A percentile compares a stretch with the other conserved stretches of the same genome.
Evolutionary conservation across 2,797 vertebrate genomes (phyloP).

Genomic region (Gambelia wislizenii): DNA sequence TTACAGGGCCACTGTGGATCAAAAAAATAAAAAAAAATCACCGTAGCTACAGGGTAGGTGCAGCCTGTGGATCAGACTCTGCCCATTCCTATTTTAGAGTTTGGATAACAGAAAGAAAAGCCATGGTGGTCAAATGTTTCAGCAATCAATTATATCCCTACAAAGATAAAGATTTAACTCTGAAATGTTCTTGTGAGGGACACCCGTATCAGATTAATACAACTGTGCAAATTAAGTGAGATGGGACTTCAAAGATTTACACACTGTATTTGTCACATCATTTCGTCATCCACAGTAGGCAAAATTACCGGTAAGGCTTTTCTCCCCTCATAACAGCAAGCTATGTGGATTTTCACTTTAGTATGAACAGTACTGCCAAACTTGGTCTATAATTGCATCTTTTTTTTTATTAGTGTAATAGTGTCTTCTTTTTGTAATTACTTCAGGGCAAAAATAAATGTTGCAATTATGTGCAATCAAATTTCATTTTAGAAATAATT

Average conservation of each 20-base stretch:
- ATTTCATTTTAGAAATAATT: slow-evolving; percentile 12
- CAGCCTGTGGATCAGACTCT: too few relatives aligned
- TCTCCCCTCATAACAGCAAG: not conserved
- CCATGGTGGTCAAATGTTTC: not conserved
- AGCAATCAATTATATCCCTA: not conserved
- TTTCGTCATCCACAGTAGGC: not conserved
- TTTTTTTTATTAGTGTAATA: not conserved
- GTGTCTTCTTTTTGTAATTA: not conserved
- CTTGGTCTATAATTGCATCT: not conserved
- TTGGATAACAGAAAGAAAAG: not conserved
- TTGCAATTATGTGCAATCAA: slow-evolving; percentile 10
- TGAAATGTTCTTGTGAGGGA: not conserved
- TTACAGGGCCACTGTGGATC: too few relatives aligned
- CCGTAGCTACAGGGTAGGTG: too few relatives aligned
- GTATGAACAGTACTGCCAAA: not conserved
- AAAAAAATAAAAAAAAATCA: too few relatives aligned
- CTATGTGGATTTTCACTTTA: not conserved
- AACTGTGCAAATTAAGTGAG: not conserved
- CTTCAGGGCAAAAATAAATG: not conserved
- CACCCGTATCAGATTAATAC: not conserved
- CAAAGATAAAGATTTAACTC: not conserved
- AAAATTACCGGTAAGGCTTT: not conserved
- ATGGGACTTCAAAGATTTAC: not conserved
- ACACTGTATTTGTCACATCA: not conserved
- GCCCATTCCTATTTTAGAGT: not conserved